Percentiles rank a stretch among this genome's conserved stretches.
These are phyloP conservation scores for Oikopleura dioica DNA, from an alignment of 23 tunicate genomes.

Conservation along the genomic window DNA sequence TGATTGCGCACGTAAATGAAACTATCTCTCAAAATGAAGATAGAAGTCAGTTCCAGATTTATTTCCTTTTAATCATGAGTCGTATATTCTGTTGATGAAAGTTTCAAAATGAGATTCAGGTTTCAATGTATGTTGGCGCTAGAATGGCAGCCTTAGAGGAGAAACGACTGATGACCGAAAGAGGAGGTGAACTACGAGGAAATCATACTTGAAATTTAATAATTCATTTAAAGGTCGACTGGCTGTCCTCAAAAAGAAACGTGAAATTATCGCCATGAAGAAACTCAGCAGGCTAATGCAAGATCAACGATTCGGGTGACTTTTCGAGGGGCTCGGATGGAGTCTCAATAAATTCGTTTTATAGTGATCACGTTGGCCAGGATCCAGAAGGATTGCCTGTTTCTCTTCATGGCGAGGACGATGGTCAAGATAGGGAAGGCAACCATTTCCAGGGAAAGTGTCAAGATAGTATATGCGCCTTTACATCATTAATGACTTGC, in stretches of 20 bases:
- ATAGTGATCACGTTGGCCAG: constrained; percentile 8
- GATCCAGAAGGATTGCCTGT: constrained; percentile 4
- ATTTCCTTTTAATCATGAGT: too few species aligned
- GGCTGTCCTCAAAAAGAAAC: constrained; percentile 10
- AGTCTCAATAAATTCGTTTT: too few species aligned
- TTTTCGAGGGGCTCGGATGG: not conserved
- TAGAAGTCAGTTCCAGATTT: too few species aligned
- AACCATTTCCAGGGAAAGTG: too few species aligned
- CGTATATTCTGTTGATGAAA: too few species aligned
- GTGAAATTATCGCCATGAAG: constrained; percentile 12
- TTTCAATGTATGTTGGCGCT: constrained; percentile 13
- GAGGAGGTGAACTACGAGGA: not conserved
- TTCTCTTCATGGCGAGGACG: constrained; percentile 6
- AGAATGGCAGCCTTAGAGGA: constrained; percentile 9
- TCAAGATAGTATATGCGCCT: too few species aligned
- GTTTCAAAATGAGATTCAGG: not conserved
- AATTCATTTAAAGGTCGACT: constrained; percentile 3
- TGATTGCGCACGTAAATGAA: too few species aligned
- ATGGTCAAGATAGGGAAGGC: constrained; percentile 1
- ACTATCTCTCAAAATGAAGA: too few species aligned
- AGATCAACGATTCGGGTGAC: constrained; percentile 9
- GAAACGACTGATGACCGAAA: constrained; percentile 7
- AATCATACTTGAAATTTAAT: not conserved
- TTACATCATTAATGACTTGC: too few species aligned
- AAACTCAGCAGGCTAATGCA: constrained; percentile 8